Conservation (phyloP, 2,113 vertebrate species). For the Psilopsiagon aurifrons region DNA sequence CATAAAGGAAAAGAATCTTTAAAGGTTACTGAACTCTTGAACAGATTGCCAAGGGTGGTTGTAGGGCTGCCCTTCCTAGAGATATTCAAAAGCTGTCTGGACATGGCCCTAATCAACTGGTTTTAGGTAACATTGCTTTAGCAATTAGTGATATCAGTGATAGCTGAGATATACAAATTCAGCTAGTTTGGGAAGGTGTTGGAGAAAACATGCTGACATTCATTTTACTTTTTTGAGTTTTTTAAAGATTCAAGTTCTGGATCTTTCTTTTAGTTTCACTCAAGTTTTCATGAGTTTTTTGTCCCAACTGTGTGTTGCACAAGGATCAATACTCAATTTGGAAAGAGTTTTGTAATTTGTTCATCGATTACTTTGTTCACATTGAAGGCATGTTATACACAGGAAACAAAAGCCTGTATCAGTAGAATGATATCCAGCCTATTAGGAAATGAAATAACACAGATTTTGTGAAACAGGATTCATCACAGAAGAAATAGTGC, state of each 20-base stretch:
- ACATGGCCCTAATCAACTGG: neutral
- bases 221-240: conserved; percentile 12
- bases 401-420: conserved; percentile 23
- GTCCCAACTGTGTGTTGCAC: neutral
- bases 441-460: conserved; percentile 54
- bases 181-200: neutral
- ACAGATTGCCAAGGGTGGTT: neutral
- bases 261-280: neutral
- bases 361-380: conserved; percentile 49
- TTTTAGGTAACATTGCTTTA: neutral
- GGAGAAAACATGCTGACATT: neutral
- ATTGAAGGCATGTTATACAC: conserved; percentile 18
- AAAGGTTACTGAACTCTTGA: neutral
- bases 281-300: conserved; percentile 1
- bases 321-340: conserved; percentile 68
- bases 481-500: neutral
- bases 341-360: conserved; percentile 66
- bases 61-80: neutral
- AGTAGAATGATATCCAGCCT: conserved; percentile 44
- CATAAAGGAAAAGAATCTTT: neutral
- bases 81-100: neutral
- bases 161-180: neutral
- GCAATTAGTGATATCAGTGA: neutral
- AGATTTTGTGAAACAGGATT: conserved; percentile 26
- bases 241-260: neutral